Percentiles rank a stretch among this genome's conserved stretches.
Conservation (phyloP, 2,888 invertebrate species). For the Callyntrura sp. region DNA sequence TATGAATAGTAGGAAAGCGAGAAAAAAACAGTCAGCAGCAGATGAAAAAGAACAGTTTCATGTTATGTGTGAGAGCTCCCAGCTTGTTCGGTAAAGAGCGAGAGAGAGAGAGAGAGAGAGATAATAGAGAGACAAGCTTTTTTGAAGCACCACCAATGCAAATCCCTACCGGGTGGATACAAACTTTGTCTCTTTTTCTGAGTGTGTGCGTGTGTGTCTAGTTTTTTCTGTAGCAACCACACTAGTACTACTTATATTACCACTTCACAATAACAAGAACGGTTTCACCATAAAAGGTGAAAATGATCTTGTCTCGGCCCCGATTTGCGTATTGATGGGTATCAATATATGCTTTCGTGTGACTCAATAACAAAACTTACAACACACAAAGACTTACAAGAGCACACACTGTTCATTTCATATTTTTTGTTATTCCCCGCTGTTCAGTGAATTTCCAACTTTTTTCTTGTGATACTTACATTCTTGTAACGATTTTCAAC, state of each 20-base stretch:
- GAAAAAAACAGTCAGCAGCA: not conserved
- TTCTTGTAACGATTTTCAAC: conserved; percentile 9
- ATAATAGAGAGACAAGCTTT: conserved; percentile 12
- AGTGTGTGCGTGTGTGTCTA: not conserved
- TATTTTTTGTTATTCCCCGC: conserved; percentile 4
- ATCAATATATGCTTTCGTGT: conserved; percentile 49
- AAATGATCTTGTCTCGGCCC: conserved; percentile 72
- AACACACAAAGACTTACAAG: not conserved
- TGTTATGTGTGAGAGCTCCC: conserved; percentile 30
- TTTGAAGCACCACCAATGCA: conserved; percentile 1
- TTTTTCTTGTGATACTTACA: conserved; percentile 36
- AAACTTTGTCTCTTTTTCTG: not conserved
- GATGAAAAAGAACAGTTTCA: not conserved
- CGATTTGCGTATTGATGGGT: conserved; percentile 75
- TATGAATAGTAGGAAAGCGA: conserved; percentile 35
- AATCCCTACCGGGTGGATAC: conserved; percentile 63
- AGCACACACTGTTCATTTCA: conserved; percentile 2
- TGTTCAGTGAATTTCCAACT: conserved; percentile 21
- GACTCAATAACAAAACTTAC: not conserved
- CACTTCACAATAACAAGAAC: conserved; percentile 17
- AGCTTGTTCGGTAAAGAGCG: not conserved
- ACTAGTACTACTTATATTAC: not conserved
- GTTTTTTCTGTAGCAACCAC: conserved; percentile 48
- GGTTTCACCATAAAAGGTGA: conserved; percentile 74
- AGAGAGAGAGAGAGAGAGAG: not conserved